A percentile compares a stretch with the other conserved stretches of the same genome.
These are phyloP conservation scores for Synanthedon formicaeformis DNA, from an alignment of 2,888 invertebrate species.

Conservation along the genomic window DNA sequence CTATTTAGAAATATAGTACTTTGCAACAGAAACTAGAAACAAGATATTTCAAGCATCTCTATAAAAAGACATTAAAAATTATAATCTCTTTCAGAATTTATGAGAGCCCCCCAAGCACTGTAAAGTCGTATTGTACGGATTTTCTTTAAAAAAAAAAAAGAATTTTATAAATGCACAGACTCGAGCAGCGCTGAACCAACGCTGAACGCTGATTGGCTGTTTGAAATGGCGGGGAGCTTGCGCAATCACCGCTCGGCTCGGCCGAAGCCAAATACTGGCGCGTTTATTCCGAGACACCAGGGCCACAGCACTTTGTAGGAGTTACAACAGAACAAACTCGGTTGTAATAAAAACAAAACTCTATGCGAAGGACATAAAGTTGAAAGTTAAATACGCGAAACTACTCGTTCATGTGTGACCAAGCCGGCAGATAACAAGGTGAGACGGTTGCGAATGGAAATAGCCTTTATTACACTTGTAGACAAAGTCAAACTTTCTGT, in stretches of 20 bases:
- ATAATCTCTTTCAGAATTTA: constrained; percentile 4
- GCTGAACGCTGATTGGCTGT: constrained; percentile 54
- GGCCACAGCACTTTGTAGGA: constrained; percentile 63
- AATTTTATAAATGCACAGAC: background rate
- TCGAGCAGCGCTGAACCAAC: constrained; percentile 12
- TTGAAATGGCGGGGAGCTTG: constrained; percentile 60
- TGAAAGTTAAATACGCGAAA: constrained; percentile 5
- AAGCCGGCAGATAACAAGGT: constrained; percentile 50
- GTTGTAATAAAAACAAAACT: constrained; percentile 16
- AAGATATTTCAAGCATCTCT: too few species aligned
- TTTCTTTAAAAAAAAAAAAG: too few species aligned
- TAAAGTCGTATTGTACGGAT: constrained; percentile 1
- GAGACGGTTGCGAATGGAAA: constrained; percentile 18
- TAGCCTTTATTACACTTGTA: constrained; percentile 16
- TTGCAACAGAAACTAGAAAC: too few species aligned
- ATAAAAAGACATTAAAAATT: too few species aligned
- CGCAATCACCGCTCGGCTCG: constrained; percentile 52
- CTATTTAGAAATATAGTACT: constrained; percentile 24
- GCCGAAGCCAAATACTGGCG: constrained; percentile 67
- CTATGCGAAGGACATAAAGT: constrained; percentile 11
- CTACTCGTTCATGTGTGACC: constrained; percentile 33
- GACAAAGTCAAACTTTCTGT: constrained; percentile 14
- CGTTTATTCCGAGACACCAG: constrained; percentile 65
- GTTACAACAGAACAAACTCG: constrained; percentile 12
- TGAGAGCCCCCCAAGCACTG: background rate